Evolutionary conservation across 2,888 invertebrate genomes (phyloP).

Genomic region (Drosophila silvestris): DNA sequence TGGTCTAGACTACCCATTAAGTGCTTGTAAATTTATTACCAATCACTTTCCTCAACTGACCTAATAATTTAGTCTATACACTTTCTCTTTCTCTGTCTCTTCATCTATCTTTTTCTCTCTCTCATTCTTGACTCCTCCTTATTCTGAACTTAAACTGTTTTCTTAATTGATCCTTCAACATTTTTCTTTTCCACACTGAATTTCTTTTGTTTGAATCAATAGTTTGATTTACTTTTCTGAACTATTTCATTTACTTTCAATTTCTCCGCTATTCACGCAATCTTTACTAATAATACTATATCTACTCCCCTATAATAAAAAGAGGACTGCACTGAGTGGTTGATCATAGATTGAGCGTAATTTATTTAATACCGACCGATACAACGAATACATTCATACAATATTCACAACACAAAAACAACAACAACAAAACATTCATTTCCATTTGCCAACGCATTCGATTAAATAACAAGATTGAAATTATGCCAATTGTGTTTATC

Average conservation of each 20-base stretch:
- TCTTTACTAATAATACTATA: background rate
- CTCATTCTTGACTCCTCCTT: background rate
- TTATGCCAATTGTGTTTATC: conserved; percentile 48
- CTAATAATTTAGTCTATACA: too few species aligned
- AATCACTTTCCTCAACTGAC: too few species aligned
- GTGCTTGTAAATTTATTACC: background rate
- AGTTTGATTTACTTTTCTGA: background rate
- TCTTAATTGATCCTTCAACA: background rate
- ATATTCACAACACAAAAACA: conserved; percentile 9
- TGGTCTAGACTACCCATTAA: background rate
- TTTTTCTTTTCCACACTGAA: background rate
- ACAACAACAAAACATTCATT: conserved; percentile 32
- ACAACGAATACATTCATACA: conserved; percentile 17
- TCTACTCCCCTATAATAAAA: conserved; percentile 9
- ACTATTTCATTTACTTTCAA: background rate
- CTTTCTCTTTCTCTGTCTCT: background rate
- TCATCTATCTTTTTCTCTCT: background rate
- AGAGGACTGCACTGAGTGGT: conserved; percentile 20
- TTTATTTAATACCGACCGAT: background rate
- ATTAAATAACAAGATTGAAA: conserved; percentile 60
- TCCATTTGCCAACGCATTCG: conserved; percentile 52
- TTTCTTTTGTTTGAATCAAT: background rate
- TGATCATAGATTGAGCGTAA: conserved; percentile 11
- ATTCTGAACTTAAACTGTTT: too few species aligned
- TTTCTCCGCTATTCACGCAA: background rate